Evolutionary conservation across 1,140 invertebrate genomes (phyloP), one percentile per base, ranked within the genome.

Genomic region (Eumaeus atala): DNA sequence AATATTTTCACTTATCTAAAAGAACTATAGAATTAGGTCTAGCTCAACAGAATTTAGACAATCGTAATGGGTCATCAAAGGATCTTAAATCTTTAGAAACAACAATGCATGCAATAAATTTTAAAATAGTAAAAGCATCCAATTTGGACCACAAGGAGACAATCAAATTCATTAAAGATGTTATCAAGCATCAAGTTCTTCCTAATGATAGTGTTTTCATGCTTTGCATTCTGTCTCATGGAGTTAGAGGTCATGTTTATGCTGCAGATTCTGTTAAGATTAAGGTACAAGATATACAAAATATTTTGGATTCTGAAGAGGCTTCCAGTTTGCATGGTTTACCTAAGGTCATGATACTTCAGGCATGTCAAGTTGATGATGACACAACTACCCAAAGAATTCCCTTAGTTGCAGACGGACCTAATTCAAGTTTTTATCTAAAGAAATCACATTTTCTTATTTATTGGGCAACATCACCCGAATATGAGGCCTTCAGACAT

Each of bases 161-260:
- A 59, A 59, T 77, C 44, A 28, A 72, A 36, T 74, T 67, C 49
- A 74, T 87, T 14, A 72, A 74, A 63, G 52, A 74, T 50, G 62
- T 73, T 9, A 59, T 83, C 35, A 70, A 61, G 53, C 56, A 73
- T 44, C 53, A 72, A 57, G 69, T 79, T 40, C 40, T 49, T 17
- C 36, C 62, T 47, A 67, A 77, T 48, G 74, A 84, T 49, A 87
- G 84, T 67, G 64, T 85, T 17, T 85, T 87, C 44, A 74, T 87
- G 61, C 61, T 85, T 34, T 87, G 84, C 36, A 77, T 87, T 58
- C 48, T 87, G 10, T 87, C 84, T 28, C 84, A 87, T 70, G 84
- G 84, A 35, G 68, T 81, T 11, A 73, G 63, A 51, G 82, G 75
- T 1, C 70, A 82, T 68, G 67, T 87, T 1, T 87, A 73, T 73